Evolutionary conservation across 2,113 vertebrate species (phyloP), one percentile per base, ranked within the genome.

Genomic region (Eolophus roseicapilla): DNA sequence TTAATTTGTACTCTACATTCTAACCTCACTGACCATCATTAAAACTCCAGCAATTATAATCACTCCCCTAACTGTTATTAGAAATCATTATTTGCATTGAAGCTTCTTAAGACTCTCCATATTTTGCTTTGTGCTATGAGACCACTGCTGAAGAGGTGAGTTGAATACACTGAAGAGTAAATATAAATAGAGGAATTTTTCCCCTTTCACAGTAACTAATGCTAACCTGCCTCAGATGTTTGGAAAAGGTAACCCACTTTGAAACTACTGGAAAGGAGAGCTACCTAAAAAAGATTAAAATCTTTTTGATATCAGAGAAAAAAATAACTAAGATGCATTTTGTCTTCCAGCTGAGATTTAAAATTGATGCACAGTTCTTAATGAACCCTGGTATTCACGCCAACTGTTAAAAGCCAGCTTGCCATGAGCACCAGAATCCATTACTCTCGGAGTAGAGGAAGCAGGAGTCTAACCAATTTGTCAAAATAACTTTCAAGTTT

Each of bases 401-500:
- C 75, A 75, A 78, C 62, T 88, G 8, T 43, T 70, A 39, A 41
- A 91, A 94, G 78, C 53, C 78, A 85, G 28, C 67, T 86, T 82
- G 92, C 55, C 24, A 21, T 4, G 24, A 90, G 69, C 52, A 57
- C 57, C 57, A 76, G 65, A 88, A 88, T 74, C 29, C 55, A 60
- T 86, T 92, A 85, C 13, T 37, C 41, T 27, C 43, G 35, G n/a
- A 39, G 44, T 1, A 81, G 33, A 73, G 59, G 41, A 95, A 89
- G 59, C 59, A 83, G 64, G 7, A 69, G 10, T 47, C 60, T 43
- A 81, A 68, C 24, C 35, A 67, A 68, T 96, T 68, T 90, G 55
- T 88, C 57, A 71, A 93, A 88, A 86, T 62, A 84, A 94, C 83
- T 82, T 81, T 77, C 55, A 83, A 33, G 79, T 78, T 92, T 71